phyloP scores from a whole-genome alignment of 2,888 invertebrate species.

The Octodonta nipae region DNA sequence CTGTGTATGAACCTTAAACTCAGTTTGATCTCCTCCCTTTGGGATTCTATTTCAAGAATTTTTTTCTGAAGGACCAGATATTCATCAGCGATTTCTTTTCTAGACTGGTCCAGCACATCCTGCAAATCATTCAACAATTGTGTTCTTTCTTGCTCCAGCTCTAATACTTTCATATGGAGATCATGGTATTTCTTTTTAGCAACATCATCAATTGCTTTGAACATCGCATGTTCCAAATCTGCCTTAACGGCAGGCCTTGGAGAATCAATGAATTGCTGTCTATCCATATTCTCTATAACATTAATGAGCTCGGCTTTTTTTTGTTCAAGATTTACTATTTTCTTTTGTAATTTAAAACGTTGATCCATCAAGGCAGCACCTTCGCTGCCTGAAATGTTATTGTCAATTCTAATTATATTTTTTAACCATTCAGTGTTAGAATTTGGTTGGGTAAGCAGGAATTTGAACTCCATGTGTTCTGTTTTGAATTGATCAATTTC shows the following conservation, averaged over 20 bases:
- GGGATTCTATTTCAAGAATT: constrained; percentile 16
- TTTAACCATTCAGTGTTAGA: constrained; percentile 15
- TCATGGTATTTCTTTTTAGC: constrained; percentile 15
- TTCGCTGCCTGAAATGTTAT: constrained; percentile 8
- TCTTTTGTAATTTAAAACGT: constrained; percentile 14
- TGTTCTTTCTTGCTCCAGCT: constrained; percentile 18
- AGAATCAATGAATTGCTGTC: constrained; percentile 10
- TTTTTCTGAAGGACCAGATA: constrained; percentile 16
- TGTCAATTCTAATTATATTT: constrained; percentile 16
- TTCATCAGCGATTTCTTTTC: constrained; percentile 18
- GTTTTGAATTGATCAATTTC: constrained; percentile 18
- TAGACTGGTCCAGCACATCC: constrained; percentile 16
- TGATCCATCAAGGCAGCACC: constrained; percentile 12
- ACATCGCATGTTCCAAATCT: constrained; percentile 11
- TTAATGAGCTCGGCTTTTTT: constrained; percentile 16
- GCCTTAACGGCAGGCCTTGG: constrained; percentile 6
- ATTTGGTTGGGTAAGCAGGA: constrained; percentile 18
- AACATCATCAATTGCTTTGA: constrained; percentile 9
- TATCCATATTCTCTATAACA: constrained; percentile 15
- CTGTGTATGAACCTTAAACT: constrained; percentile 2
- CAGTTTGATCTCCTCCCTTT: constrained; percentile 11
- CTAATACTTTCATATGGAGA: constrained; percentile 15
- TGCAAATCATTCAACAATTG: constrained; percentile 17
- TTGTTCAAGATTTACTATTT: constrained; percentile 17
- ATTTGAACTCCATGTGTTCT: constrained; percentile 19